phyloP scores from a whole-genome alignment of 2,113 vertebrate genomes.

The Triplophysa siluroides region DNA sequence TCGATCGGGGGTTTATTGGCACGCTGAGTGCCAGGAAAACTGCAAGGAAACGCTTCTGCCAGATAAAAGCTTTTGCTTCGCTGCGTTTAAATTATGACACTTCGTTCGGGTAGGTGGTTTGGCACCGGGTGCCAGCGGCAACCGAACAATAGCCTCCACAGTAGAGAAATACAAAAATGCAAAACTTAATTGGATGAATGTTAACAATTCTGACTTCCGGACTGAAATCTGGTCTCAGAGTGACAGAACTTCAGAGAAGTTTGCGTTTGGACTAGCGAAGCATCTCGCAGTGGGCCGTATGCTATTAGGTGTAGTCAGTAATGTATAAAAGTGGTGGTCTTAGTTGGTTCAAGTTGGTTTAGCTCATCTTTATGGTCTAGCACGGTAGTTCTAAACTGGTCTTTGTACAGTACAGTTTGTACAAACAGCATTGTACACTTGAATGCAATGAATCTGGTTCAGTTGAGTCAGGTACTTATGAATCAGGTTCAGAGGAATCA shows the following conservation, averaged over 20 bases:
- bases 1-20: conserved; percentile 41
- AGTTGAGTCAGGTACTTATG: no score
- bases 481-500: no score
- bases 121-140: neutral
- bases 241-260: no score
- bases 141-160: conserved; percentile 11
- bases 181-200: conserved; percentile 7
- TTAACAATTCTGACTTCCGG: neutral
- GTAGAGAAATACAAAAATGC: neutral
- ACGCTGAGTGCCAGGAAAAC: conserved; percentile 20
- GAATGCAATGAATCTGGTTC: no score
- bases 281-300: no score
- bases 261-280: no score
- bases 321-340: neutral
- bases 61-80: conserved; percentile 33
- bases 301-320: no score
- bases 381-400: no score
- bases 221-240: neutral
- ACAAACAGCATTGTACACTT: no score
- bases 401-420: no score
- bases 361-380: no score
- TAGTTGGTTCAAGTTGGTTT: no score
- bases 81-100: conserved; percentile 25
- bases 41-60: conserved; percentile 36
- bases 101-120: conserved; percentile 29